Percentiles rank a stretch among this genome's conserved stretches.
phyloP scores from a whole-genome alignment of 2,113 vertebrate genomes.

The Microtus pennsylvanicus region DNA sequence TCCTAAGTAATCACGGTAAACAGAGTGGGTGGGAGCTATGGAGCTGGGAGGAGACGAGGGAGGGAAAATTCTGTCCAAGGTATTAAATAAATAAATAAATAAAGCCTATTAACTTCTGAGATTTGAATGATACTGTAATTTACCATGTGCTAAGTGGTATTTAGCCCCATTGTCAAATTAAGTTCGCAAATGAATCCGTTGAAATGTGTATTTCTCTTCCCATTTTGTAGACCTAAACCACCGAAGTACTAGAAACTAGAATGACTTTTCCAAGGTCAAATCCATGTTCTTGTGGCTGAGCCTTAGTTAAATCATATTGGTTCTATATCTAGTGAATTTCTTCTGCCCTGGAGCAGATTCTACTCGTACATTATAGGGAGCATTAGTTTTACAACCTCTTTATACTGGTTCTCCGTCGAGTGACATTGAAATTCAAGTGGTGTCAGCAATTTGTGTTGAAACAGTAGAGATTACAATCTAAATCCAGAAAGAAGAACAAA shows the following conservation, averaged over 20 bases:
- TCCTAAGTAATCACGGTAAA: slow-evolving; percentile 78
- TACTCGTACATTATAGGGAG: background rate
- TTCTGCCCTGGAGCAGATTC: background rate
- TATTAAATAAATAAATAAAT: background rate
- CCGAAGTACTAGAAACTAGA: background rate
- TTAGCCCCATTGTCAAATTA: slow-evolving; percentile 1
- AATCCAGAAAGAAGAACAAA: slow-evolving; percentile 17
- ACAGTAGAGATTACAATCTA: background rate
- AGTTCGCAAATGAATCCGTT: background rate
- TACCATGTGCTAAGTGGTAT: background rate
- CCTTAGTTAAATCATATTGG: background rate
- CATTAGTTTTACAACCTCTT: slow-evolving; percentile 15
- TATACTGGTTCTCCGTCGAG: background rate
- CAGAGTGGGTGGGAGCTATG: background rate
- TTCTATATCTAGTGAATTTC: background rate
- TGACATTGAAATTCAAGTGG: slow-evolving; percentile 9
- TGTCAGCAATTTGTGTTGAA: slow-evolving; percentile 32
- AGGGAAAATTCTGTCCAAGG: background rate
- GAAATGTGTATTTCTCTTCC: background rate
- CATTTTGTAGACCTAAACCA: slow-evolving; percentile 19
- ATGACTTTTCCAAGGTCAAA: background rate
- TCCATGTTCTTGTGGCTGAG: background rate
- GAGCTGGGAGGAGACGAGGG: background rate
- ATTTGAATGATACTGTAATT: slow-evolving; percentile 71
- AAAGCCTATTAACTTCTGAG: slow-evolving; percentile 83